phyloP scores from a whole-genome alignment of 2,888 invertebrate genomes.

The Tiliacea citrago region DNA sequence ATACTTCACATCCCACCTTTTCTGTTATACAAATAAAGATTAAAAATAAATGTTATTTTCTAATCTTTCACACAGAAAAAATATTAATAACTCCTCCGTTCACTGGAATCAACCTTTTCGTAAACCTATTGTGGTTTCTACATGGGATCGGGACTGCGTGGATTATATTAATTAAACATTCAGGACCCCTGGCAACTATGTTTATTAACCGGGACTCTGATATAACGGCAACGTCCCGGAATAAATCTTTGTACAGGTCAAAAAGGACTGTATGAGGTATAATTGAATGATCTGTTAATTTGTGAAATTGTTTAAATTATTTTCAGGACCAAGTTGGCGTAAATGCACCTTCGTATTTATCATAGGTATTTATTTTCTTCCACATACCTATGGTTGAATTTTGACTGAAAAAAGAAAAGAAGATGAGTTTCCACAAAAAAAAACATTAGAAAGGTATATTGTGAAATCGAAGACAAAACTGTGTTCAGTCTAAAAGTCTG shows the following conservation, averaged over 20 bases:
- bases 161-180: conserved; percentile 62
- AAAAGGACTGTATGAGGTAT: conserved; percentile 29
- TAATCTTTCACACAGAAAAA: background rate
- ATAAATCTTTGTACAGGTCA: conserved; percentile 42
- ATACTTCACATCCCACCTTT: background rate
- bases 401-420: background rate
- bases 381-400: background rate
- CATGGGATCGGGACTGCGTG: conserved; percentile 30
- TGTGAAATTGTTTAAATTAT: background rate
- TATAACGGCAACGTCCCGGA: too few relatives aligned
- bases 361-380: background rate
- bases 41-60: background rate
- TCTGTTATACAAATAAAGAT: background rate
- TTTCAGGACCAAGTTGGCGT: background rate
- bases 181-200: conserved; percentile 22
- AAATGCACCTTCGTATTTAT: background rate
- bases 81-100: background rate
- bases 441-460: too few relatives aligned
- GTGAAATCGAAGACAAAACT: background rate
- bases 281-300: conserved; percentile 20
- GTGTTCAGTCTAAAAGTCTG: background rate
- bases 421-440: background rate
- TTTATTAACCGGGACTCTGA: conserved; percentile 37
- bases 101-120: conserved; percentile 20
- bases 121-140: conserved; percentile 16